These are phyloP conservation scores for Leptocoma aspasia DNA, from an alignment of 2,113 vertebrate species.

Conservation along the genomic window DNA sequence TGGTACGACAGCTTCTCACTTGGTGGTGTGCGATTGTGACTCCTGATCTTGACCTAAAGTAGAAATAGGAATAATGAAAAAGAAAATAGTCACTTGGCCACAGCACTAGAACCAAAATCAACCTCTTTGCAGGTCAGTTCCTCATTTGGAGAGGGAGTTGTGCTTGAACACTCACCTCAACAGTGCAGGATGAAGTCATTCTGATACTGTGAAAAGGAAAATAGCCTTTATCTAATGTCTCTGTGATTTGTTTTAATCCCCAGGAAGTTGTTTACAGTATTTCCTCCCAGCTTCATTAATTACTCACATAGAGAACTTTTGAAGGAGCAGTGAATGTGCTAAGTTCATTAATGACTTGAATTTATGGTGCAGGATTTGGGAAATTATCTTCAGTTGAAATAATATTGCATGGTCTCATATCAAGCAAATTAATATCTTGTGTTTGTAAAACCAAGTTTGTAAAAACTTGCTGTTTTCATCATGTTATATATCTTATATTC, in stretches of 20 bases:
- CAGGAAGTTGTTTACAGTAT: not conserved
- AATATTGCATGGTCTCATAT: not conserved
- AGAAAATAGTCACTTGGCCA: not conserved
- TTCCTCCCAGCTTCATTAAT: not conserved
- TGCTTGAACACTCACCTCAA: not conserved
- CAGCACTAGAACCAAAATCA: not conserved
- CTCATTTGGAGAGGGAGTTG: not conserved
- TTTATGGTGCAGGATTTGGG: not conserved
- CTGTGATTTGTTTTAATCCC: not conserved
- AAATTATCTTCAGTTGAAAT: not conserved
- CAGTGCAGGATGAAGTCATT: not conserved
- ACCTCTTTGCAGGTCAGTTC: not conserved
- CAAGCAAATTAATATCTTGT: not conserved
- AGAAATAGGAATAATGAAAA: not conserved
- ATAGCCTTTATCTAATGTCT: not conserved
- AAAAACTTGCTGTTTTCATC: not conserved
- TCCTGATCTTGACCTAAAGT: not conserved
- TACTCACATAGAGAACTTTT: not conserved
- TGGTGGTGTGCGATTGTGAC: not conserved
- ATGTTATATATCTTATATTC: not conserved
- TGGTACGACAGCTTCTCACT: not conserved
- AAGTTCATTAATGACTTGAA: not conserved
- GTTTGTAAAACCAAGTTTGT: not conserved
- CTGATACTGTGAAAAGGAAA: not conserved
- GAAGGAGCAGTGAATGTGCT: not conserved